A percentile compares a stretch with the other conserved stretches of the same genome.
Evolutionary conservation across 2,797 vertebrate species (phyloP).

Genomic region (Pterois miles): DNA sequence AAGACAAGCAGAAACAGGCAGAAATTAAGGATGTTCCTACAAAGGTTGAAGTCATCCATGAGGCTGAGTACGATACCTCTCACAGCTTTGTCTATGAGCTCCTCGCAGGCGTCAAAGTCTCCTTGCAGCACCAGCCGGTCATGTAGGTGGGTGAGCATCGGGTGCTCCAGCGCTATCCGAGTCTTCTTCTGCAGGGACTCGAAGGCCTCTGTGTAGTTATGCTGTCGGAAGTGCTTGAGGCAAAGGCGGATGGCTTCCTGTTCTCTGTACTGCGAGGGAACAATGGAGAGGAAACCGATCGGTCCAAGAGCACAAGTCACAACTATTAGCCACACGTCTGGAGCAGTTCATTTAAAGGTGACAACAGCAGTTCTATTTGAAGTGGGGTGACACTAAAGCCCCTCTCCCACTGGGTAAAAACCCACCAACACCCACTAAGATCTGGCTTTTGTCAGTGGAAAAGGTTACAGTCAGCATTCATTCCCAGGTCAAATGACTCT

Average conservation of each 20-base stretch:
- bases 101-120: conserved; percentile 97
- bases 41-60: neutral
- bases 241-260: conserved; percentile 99
- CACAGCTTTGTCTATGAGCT: conserved; percentile 98
- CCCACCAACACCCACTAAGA: too few species aligned
- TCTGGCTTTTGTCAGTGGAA: too few species aligned
- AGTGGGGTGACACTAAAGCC: neutral
- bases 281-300: neutral
- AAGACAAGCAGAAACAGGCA: neutral
- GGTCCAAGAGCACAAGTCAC: neutral
- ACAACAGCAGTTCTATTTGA: neutral
- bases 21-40: too few species aligned
- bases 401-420: too few species aligned
- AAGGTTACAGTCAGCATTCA: too few species aligned
- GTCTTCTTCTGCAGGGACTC: conserved; percentile 99
- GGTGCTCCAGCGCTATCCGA: conserved; percentile 95
- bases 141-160: conserved; percentile 97
- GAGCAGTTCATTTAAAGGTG: neutral
- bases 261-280: conserved; percentile 94
- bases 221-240: conserved; percentile 98
- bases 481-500: too few species aligned
- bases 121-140: conserved; percentile 95
- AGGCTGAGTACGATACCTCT: conserved; percentile 82
- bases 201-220: conserved; percentile 99
- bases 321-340: neutral